Percentiles rank a stretch among this genome's conserved stretches.
Evolutionary conservation across 2,888 invertebrate genomes (phyloP).

Genomic region (Galerucella nymphaeae): DNA sequence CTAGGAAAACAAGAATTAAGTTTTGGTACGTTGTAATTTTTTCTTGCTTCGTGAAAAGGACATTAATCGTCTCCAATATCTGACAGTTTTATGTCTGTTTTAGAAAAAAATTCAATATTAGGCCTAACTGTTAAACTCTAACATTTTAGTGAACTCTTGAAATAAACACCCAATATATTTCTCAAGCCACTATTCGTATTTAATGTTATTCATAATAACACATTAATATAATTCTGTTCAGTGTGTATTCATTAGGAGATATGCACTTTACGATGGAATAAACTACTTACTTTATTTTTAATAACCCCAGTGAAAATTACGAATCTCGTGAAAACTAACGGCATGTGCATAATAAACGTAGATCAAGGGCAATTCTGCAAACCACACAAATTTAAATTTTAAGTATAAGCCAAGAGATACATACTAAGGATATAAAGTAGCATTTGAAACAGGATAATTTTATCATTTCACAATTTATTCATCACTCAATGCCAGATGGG

Average conservation of each 20-base stretch:
- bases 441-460: too few species aligned
- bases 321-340: neutral
- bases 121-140: too few species aligned
- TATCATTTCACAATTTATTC: neutral
- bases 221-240: neutral
- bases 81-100: too few species aligned
- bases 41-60: too few species aligned
- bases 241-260: neutral
- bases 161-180: too few species aligned
- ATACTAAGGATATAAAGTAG: neutral
- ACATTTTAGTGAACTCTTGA: too few species aligned
- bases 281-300: conserved; percentile 22
- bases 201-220: neutral
- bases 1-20: too few species aligned
- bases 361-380: conserved; percentile 9
- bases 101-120: too few species aligned
- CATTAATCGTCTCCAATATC: too few species aligned
- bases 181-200: neutral
- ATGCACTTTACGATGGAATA: conserved; percentile 20
- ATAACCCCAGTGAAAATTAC: neutral
- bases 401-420: neutral
- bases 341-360: conserved; percentile 15
- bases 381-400: neutral
- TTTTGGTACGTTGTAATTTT: too few species aligned
- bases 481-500: neutral